phyloP scores from a whole-genome alignment of 2,888 invertebrate genomes.

The Osmoderma eremita region DNA sequence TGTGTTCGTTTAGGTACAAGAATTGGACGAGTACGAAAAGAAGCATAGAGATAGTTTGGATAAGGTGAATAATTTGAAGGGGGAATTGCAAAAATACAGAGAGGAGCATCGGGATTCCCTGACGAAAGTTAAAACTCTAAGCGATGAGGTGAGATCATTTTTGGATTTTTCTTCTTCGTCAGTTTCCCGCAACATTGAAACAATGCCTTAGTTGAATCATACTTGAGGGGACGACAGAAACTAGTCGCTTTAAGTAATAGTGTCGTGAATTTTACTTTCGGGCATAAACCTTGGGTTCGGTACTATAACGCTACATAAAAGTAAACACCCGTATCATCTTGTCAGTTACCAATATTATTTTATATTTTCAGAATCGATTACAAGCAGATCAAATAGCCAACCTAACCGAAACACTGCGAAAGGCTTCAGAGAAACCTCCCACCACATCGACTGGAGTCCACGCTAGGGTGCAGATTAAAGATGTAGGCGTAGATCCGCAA shows the following conservation, averaged over 20 bases:
- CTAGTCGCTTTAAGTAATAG: too few species aligned
- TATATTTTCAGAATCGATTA: constrained; percentile 21
- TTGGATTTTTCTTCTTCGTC: too few species aligned
- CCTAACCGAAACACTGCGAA: constrained; percentile 32
- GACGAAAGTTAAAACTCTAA: constrained; percentile 21
- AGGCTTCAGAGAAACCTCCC: constrained; percentile 9
- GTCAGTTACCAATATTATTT: neutral
- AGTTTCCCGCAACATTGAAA: too few species aligned
- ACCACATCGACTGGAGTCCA: constrained; percentile 12
- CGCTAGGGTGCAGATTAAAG: neutral
- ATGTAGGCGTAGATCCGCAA: constrained; percentile 14
- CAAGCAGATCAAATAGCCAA: constrained; percentile 37
- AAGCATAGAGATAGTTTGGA: constrained; percentile 36
- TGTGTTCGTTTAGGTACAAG: constrained; percentile 32
- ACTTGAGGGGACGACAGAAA: too few species aligned
- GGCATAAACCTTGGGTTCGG: too few species aligned
- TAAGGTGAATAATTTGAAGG: constrained; percentile 32
- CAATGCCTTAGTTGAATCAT: too few species aligned
- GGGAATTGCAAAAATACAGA: constrained; percentile 39
- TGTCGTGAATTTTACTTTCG: too few species aligned
- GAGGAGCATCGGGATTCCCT: constrained; percentile 5
- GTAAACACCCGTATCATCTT: too few species aligned
- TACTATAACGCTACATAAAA: too few species aligned
- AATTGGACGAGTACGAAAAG: constrained; percentile 38
- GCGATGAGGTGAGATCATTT: constrained; percentile 16